Percentiles rank a stretch among this genome's conserved stretches.
phyloP scores from a whole-genome alignment of 2,888 invertebrate genomes.

The Temnothorax unifasciatus region DNA sequence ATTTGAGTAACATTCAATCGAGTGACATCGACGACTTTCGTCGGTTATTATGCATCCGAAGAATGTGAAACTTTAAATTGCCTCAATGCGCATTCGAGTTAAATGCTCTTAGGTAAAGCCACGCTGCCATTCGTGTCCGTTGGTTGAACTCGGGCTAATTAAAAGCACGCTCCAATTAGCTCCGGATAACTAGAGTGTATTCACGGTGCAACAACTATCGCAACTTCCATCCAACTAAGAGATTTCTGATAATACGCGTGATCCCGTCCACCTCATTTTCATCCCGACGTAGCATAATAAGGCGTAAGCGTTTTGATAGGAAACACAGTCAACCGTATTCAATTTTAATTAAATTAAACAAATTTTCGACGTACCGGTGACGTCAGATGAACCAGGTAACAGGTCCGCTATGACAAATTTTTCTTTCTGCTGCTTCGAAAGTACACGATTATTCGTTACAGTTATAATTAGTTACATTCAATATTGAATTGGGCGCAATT shows the following conservation, averaged over 20 bases:
- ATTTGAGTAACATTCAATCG: not conserved
- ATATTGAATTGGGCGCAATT: not conserved
- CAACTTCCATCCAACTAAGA: constrained; percentile 59
- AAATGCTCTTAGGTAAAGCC: constrained; percentile 34
- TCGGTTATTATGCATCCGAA: not conserved
- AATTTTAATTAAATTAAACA: constrained; percentile 44
- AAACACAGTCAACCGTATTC: not conserved
- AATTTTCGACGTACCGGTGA: not conserved
- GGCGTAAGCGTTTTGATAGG: constrained; percentile 25
- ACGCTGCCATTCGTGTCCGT: constrained; percentile 39
- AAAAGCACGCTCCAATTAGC: constrained; percentile 79
- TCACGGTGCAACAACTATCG: constrained; percentile 57
- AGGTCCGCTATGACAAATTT: not conserved
- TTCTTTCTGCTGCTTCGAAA: not conserved
- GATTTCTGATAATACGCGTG: constrained; percentile 68
- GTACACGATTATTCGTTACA: not conserved
- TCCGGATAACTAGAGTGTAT: constrained; percentile 70
- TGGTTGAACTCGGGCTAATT: constrained; percentile 71
- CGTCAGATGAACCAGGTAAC: not conserved
- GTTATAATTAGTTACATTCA: not conserved
- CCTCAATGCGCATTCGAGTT: constrained; percentile 24
- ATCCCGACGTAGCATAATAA: constrained; percentile 23
- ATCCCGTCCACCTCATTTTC: constrained; percentile 59
- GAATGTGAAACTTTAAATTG: constrained; percentile 34
- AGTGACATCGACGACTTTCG: not conserved